These are phyloP conservation scores for Drosophila kuntzei DNA, from an alignment of 2,888 invertebrate species.

Conservation along the genomic window DNA sequence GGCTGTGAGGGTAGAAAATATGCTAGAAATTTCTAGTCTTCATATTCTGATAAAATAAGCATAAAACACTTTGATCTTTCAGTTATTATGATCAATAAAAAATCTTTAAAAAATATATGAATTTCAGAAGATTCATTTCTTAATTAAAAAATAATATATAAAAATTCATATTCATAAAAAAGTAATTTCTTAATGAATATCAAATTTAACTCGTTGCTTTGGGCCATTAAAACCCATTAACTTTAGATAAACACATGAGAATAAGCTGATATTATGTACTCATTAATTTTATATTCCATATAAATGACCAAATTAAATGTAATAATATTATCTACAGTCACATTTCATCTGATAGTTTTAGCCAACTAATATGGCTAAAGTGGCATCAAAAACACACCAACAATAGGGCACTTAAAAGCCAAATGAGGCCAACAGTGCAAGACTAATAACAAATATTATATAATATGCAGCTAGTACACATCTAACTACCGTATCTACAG, in stretches of 20 bases:
- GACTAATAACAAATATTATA: constrained; percentile 46
- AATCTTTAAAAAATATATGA: too few species aligned
- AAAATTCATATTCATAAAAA: too few species aligned
- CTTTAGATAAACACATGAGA: constrained; percentile 28
- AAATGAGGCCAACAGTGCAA: constrained; percentile 17
- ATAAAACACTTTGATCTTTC: too few species aligned
- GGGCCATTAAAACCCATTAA: constrained; percentile 14
- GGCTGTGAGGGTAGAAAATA: too few species aligned
- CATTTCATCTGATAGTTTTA: constrained; percentile 31
- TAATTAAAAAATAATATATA: neutral
- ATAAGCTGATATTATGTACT: constrained; percentile 12
- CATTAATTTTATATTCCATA: constrained; percentile 2
- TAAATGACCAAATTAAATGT: constrained; percentile 18
- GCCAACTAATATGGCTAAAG: constrained; percentile 34
- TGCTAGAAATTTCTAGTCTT: too few species aligned
- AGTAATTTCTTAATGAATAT: neutral
- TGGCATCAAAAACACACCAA: constrained; percentile 15
- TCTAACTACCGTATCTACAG: constrained; percentile 15
- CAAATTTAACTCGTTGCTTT: neutral
- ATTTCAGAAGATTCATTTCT: neutral
- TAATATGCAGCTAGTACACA: constrained; percentile 22
- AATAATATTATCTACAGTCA: constrained; percentile 42
- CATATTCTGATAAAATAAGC: too few species aligned
- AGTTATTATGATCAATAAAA: too few species aligned
- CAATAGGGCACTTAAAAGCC: constrained; percentile 41